phyloP scores from a whole-genome alignment of 2,888 invertebrate species.

The Aphelenchoides bicaudatus region DNA sequence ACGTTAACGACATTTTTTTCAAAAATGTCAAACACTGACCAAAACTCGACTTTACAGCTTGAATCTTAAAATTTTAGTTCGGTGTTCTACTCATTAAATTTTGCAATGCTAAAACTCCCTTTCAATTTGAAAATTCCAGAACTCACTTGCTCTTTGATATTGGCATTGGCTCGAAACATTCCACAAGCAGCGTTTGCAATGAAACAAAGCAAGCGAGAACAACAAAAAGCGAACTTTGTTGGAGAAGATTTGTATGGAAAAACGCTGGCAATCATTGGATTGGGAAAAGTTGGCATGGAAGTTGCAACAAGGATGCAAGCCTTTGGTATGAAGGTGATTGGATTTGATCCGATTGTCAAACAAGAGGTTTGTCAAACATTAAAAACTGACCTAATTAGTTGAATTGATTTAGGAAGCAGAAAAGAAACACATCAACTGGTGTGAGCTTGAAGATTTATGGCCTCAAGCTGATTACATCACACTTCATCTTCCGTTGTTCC shows the following conservation, averaged over 20 bases:
- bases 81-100: no score
- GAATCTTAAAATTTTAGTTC: no score
- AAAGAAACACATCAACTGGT: constrained; percentile 74
- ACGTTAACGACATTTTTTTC: no score
- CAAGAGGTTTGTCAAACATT: constrained; percentile 64
- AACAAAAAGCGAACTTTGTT: constrained; percentile 82
- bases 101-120: no score
- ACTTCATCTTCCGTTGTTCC: constrained; percentile 89
- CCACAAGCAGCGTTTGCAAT: constrained; percentile 79
- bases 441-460: constrained; percentile 83
- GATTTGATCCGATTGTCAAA: constrained; percentile 86
- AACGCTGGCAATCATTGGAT: constrained; percentile 84
- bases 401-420: constrained; percentile 67
- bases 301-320: constrained; percentile 87
- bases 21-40: no score
- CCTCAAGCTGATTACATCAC: constrained; percentile 97
- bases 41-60: no score
- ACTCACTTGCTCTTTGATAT: constrained; percentile 87
- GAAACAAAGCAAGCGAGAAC: constrained; percentile 75
- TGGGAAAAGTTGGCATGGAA: constrained; percentile 90
- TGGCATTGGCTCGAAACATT: constrained; percentile 76
- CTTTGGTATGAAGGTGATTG: constrained; percentile 94
- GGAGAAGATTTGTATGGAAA: constrained; percentile 72
- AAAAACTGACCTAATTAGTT: background rate
- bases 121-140: no score